Base-by-base conservation (phyloP, 2,888 invertebrate species). In the Sarcophaga subvicina region DNA sequence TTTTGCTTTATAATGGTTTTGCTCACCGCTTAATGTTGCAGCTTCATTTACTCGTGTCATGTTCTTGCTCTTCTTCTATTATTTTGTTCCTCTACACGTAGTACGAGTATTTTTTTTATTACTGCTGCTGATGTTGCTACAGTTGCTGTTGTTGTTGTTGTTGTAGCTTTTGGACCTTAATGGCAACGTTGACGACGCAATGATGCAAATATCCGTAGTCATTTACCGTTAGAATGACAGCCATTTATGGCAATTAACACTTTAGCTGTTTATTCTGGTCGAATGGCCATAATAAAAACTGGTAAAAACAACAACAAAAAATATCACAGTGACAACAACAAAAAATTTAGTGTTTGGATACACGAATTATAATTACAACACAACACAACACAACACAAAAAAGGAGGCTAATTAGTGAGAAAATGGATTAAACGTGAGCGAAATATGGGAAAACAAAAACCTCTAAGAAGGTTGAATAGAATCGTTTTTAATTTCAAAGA, bases 231-330 rank as follows among this genome's bases (percentile, higher is more conserved):
- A 93, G 92, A 93, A 93, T 93, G 93, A 92, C 93, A 93, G 92
- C 93, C 92, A 93, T 93, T 93, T 93, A 93, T 93, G 91, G 93
- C 93, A 93, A 93, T 93, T 93, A 93, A 93, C 93, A 93, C 93
- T 93, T 93, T 93, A 92, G 92, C 93, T 93, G 92, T 93, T 93
- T 93, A 92, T 90, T 89, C 89, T 80, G 87, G 82, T 81, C 86
- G 85, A 83, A 80, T 87, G 88, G 80, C 75, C 88, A 88, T 76
- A 87, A 85, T 79, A 73, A 78, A 84, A 86, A 69, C 45, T 17
- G 54, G 17, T 54, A 17, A 54, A 1, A 54, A 54, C 12, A 49
- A 49, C 11, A 54, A 54, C 4, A 37, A 37, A 37, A 37, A 37
- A 37, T 37, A 37, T 37, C 37, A 37, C 8, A 37, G 37, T 37